These are phyloP conservation scores for Gymnosoma rotundatum DNA, from an alignment of 2,888 invertebrate species.

Conservation along the genomic window DNA sequence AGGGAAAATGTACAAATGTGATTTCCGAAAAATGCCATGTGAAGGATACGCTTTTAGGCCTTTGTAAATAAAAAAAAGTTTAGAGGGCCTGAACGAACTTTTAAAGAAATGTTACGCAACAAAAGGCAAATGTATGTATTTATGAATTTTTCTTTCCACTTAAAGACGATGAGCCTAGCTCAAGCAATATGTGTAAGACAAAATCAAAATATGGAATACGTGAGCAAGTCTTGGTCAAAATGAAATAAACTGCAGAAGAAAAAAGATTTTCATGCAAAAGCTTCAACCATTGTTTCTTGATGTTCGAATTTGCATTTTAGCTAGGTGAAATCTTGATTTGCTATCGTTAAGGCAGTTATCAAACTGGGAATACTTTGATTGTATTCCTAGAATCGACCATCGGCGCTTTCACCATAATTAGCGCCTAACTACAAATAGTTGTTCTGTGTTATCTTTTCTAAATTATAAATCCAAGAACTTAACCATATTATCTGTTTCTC, in stretches of 20 bases:
- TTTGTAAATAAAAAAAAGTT: not conserved
- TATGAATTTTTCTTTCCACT: not conserved
- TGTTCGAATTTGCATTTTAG: too few relatives aligned
- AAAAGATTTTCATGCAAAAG: too few relatives aligned
- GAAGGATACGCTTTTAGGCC: not conserved
- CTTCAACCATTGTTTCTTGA: too few relatives aligned
- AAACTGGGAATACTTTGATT: too few relatives aligned
- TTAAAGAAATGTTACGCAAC: not conserved
- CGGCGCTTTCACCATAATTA: too few relatives aligned
- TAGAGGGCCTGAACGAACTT: not conserved
- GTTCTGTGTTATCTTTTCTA: too few relatives aligned
- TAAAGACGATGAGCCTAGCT: not conserved
- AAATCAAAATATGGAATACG: conserved; percentile 4
- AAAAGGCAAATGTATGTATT: not conserved
- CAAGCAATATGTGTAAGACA: not conserved
- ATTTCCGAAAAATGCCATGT: not conserved
- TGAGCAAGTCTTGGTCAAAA: not conserved
- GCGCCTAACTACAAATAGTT: too few relatives aligned
- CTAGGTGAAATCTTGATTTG: too few relatives aligned
- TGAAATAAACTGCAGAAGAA: not conserved
- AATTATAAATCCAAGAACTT: too few relatives aligned
- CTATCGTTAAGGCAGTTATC: too few relatives aligned
- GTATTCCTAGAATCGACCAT: too few relatives aligned
- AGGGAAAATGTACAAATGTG: not conserved
- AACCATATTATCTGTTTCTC: too few relatives aligned